A percentile compares a stretch with the other conserved stretches of the same genome.
These are phyloP conservation scores for Leptogaster cylindrica DNA, from an alignment of 2,888 invertebrate genomes.

Conservation along the genomic window DNA sequence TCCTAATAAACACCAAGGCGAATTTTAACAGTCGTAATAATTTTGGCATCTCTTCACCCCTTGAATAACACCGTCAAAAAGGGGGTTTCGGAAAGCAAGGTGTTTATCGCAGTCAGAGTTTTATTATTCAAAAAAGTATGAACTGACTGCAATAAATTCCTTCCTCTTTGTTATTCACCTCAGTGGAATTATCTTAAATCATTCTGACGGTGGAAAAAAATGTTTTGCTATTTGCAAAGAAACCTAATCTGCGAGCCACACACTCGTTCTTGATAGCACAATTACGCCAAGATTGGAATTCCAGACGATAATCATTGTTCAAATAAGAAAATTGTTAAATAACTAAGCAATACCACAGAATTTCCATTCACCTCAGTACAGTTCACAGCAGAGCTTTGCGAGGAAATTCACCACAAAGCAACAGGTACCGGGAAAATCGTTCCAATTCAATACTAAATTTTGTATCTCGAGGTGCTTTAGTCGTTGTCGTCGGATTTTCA, in stretches of 20 bases:
- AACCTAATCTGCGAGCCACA: no score
- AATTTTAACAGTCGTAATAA: no score
- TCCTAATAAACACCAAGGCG: no score
- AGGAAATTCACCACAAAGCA: no score
- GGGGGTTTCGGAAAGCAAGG: no score
- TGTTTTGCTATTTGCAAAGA: slow-evolving; percentile 5
- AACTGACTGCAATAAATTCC: slow-evolving; percentile 11
- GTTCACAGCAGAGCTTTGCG: no score
- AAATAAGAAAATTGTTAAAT: not conserved
- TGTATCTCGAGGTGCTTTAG: slow-evolving; percentile 2
- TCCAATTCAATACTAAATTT: slow-evolving; percentile 25
- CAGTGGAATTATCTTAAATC: slow-evolving; percentile 20
- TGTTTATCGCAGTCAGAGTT: no score
- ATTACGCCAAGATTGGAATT: not conserved
- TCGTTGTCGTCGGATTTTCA: not conserved
- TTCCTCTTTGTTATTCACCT: slow-evolving; percentile 22
- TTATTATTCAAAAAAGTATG: no score
- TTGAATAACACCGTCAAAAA: no score
- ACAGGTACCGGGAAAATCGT: not conserved
- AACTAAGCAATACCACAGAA: not conserved
- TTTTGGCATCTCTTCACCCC: no score
- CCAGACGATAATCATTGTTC: slow-evolving; percentile 9
- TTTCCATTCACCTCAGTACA: no score
- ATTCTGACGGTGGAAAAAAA: slow-evolving; percentile 1
- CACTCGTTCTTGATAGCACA: no score